Evolutionary conservation across 2,888 invertebrate genomes (phyloP).

Genomic region (Aporophyla nigra): DNA sequence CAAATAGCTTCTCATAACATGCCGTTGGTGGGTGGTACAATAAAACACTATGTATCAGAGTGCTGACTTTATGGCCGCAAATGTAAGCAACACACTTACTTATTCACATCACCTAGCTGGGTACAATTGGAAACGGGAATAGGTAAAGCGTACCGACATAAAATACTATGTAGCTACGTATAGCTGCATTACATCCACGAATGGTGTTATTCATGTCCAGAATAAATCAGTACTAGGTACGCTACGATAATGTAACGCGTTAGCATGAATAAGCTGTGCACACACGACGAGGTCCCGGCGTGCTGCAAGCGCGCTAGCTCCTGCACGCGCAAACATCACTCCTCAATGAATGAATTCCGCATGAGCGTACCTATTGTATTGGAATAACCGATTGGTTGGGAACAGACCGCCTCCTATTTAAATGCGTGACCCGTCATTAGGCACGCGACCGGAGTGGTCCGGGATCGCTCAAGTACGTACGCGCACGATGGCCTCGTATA

Average conservation of each 20-base stretch:
- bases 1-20: constrained; percentile 76
- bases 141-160: constrained; percentile 71
- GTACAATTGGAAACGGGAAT: constrained; percentile 73
- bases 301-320: constrained; percentile 3
- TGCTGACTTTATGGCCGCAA: constrained; percentile 58
- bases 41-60: constrained; percentile 63
- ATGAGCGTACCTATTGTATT: constrained; percentile 76
- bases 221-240: constrained; percentile 72
- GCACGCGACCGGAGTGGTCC: constrained; percentile 76
- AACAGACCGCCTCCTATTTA: constrained; percentile 86
- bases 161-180: constrained; percentile 74
- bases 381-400: constrained; percentile 80
- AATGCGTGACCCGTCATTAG: constrained; percentile 90
- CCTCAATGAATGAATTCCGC: constrained; percentile 76
- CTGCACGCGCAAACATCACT: constrained; percentile 61
- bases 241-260: constrained; percentile 50
- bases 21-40: constrained; percentile 63
- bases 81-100: constrained; percentile 69
- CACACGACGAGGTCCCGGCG: background rate
- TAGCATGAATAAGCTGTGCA: constrained; percentile 43
- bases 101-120: constrained; percentile 74
- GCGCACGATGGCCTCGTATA: constrained; percentile 85
- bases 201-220: constrained; percentile 75
- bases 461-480: constrained; percentile 76
- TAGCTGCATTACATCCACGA: constrained; percentile 72